Evolutionary conservation across 2,113 vertebrate genomes (phyloP).

Genomic region (Oophaga pumilio): DNA sequence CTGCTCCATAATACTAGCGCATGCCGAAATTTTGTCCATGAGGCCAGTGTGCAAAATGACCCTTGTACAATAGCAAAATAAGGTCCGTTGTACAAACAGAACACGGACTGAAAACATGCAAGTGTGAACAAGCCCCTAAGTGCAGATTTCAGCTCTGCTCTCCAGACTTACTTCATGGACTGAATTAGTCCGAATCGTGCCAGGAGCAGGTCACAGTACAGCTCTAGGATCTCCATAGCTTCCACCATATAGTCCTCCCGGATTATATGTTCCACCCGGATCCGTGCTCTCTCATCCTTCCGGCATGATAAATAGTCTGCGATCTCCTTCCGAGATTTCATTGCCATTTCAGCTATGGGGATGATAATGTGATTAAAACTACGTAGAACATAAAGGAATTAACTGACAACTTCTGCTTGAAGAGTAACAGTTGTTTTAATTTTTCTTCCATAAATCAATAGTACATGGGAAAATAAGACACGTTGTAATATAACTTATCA

Average conservation of each 20-base stretch:
- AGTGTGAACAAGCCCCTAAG: no score
- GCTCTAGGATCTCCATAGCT: constrained; percentile 98
- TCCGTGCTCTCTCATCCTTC: constrained; percentile 95
- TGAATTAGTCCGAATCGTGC: constrained; percentile 95
- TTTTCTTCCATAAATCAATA: no score
- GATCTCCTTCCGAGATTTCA: constrained; percentile 97
- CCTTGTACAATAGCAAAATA: no score
- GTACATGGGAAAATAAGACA: no score
- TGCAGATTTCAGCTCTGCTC: not conserved
- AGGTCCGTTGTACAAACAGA: no score
- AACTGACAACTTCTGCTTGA: not conserved
- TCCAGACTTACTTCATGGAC: constrained; percentile 91
- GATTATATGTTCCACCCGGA: constrained; percentile 97
- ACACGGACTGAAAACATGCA: no score
- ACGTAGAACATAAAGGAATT: not conserved
- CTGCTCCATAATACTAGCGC: no score
- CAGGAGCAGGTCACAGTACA: constrained; percentile 93
- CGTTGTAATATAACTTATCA: no score
- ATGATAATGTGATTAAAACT: constrained; percentile 36
- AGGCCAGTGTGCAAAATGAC: no score
- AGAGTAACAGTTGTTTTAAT: no score
- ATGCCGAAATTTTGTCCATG: no score
- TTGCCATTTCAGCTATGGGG: constrained; percentile 88
- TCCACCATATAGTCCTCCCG: constrained; percentile 98
- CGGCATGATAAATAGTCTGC: constrained; percentile 93